Evolutionary conservation across 2,888 invertebrate genomes (phyloP), one percentile per base, ranked within the genome.

Genomic region (Laothoe populi): DNA sequence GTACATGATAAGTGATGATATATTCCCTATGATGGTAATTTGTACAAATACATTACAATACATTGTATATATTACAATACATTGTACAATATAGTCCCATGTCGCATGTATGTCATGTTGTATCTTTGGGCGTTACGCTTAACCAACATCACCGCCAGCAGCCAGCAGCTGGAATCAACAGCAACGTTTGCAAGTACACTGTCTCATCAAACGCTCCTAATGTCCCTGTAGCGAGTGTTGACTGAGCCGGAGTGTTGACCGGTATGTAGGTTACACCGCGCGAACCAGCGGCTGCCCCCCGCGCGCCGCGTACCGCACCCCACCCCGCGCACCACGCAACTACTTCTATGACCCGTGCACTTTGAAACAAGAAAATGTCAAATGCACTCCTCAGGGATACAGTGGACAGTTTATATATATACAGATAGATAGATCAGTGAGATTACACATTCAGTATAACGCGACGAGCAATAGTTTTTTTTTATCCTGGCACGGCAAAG

Each of bases 221-320:
- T 88, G 92, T 90, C 92, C 92, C 92, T 92, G 92, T 90, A 90
- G 90, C 92, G 92, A 91, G 88, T 92, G 92, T 92, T 92, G 92
- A 92, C 92, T 92, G 92, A 87, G 90, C 79, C 91, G 92, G 92
- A 92, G 92, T 92, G 92, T 89, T 92, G 92, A 92, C 92, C 92
- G 92, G 92, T 87, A 92, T 92, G 88, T 92, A 91, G 92, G 92
- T 92, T 91, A 92, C 88, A 82, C 84, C 74, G 89, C 90, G 86
- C 90, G 85, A 86, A 86, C 86, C 84, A 80, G 78, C 86, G 81
- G 79, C 71, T 79, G 71, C 80, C 62, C 70, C 60, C 71, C 31
- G 16, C 72, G 62, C 73, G 67, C 67, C 68, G 63, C 69, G 59
- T 73, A 65, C 68, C 70, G 63, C 70, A 60, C 70, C 70, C 73